Conservation (phyloP, 2,888 invertebrate genomes). For the Sympetrum striolatum region DNA sequence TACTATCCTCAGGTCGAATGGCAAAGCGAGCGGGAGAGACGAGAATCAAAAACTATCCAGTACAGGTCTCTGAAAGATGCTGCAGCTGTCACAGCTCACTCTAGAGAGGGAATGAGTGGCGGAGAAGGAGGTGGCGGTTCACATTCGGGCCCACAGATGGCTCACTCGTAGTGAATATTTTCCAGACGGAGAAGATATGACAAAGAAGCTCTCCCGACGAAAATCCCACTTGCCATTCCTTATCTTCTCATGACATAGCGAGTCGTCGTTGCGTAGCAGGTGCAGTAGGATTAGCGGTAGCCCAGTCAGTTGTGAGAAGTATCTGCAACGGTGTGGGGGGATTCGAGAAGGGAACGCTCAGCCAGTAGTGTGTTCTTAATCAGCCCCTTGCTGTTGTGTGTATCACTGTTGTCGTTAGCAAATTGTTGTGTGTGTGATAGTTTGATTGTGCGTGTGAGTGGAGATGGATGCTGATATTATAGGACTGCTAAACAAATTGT, state of each 20-base stretch:
- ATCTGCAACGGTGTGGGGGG: not conserved
- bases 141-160: not conserved
- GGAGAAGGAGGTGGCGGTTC: not conserved
- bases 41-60: conserved; percentile 61
- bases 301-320: conserved; percentile 1
- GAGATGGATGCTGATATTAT: not conserved
- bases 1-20: conserved; percentile 69
- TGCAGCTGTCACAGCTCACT: not conserved
- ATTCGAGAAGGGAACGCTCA: not conserved
- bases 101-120: not conserved
- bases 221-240: conserved; percentile 17
- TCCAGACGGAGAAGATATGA: not conserved
- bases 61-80: conserved; percentile 45
- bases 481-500: not conserved
- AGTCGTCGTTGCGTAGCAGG: not conserved
- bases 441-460: not conserved
- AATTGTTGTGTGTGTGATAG: not conserved
- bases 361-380: conserved; percentile 4
- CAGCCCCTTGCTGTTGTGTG: not conserved
- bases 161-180: not conserved
- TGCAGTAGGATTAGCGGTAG: not conserved
- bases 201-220: not conserved
- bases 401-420: not conserved
- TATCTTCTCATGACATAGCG: not conserved
- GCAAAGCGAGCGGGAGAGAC: conserved; percentile 75